Conservation (phyloP, 2,797 vertebrate genomes). For the Heteromormyrus szaboi region DNA sequence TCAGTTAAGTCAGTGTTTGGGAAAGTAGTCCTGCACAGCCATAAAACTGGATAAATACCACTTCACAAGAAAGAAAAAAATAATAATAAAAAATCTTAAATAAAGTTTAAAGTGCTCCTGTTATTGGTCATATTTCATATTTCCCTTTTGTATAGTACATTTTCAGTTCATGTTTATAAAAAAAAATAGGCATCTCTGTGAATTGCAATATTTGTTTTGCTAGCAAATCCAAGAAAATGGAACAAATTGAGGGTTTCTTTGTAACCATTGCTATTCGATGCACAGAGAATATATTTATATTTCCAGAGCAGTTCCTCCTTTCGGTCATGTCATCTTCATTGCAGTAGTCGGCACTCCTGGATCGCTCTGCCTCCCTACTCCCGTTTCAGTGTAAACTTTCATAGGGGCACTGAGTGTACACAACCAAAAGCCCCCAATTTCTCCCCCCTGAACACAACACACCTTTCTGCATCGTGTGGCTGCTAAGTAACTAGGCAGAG, state of each 20-base stretch:
- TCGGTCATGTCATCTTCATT: background rate
- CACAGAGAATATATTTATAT: background rate
- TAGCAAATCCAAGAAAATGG: background rate
- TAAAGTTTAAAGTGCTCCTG: background rate
- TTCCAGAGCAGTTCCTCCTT: background rate
- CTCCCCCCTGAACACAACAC: background rate
- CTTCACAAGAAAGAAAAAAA: background rate
- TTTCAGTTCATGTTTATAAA: background rate
- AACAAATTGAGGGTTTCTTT: background rate
- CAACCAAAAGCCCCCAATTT: background rate
- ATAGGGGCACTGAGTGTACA: constrained; percentile 10
- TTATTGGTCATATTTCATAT: background rate
- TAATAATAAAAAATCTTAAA: background rate
- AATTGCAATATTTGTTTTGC: background rate
- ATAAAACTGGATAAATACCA: background rate
- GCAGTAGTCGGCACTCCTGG: background rate
- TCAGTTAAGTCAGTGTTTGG: background rate
- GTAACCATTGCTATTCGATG: background rate
- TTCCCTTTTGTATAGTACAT: background rate
- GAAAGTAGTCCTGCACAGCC: background rate
- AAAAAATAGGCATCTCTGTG: background rate
- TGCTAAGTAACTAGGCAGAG: constrained; percentile 23
- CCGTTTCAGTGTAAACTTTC: background rate
- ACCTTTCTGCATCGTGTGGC: background rate
- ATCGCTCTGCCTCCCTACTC: background rate